Conservation (phyloP, 92 coral and sea anemone species). For the Plumapathes pennacea region DNA sequence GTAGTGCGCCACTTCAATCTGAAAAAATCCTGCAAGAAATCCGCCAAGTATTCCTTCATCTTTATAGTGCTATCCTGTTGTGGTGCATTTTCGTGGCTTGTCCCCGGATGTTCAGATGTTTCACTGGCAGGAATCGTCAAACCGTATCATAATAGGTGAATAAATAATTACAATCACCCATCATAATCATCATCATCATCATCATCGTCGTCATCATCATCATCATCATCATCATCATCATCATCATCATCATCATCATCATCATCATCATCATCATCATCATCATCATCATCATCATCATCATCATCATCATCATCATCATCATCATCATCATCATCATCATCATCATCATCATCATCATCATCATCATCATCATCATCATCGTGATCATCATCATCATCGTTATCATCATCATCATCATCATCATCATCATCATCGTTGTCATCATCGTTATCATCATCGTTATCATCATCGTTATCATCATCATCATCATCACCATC, state of each 20-base stretch:
- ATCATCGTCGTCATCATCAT: not conserved
- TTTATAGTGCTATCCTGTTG: slow-evolving; percentile 33
- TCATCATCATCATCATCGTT: not conserved
- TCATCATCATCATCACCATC: no score
- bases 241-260: not conserved
- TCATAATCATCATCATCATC: no score
- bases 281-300: not conserved
- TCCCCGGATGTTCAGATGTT: slow-evolving; percentile 77
- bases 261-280: not conserved
- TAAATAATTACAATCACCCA: not conserved
- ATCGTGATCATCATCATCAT: no score
- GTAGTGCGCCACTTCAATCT: slow-evolving; percentile 58
- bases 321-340: slow-evolving; percentile 1
- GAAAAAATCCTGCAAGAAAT: slow-evolving; percentile 58
- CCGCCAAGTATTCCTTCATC: slow-evolving; percentile 60
- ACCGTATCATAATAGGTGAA: slow-evolving; percentile 65
- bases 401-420: no score
- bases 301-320: not conserved
- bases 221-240: not conserved
- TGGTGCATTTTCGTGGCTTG: slow-evolving; percentile 51
- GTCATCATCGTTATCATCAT: not conserved
- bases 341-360: slow-evolving; percentile 1
- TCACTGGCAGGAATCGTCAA: slow-evolving; percentile 64
- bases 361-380: no score
- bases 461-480: no score